These are phyloP conservation scores for Hippocampus comes DNA, from an alignment of 2,113 vertebrate species.

Conservation along the genomic window DNA sequence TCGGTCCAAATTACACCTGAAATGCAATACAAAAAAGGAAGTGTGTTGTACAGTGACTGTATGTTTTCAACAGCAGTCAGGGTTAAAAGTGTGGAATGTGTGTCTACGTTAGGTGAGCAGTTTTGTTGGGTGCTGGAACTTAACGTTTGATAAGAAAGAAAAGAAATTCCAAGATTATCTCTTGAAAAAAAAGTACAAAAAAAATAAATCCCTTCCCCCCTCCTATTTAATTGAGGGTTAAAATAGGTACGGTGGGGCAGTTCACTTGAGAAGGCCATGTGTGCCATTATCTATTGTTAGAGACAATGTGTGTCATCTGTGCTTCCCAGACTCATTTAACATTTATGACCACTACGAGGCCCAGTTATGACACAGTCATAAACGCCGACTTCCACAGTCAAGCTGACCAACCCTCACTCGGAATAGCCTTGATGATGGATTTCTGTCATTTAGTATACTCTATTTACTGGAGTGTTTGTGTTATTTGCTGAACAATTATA, in stretches of 20 bases:
- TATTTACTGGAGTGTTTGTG: too few species aligned
- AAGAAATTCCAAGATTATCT: constrained; percentile 22
- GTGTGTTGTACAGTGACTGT: too few species aligned
- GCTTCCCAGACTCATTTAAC: constrained; percentile 30
- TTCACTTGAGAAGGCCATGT: neutral
- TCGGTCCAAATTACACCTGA: too few species aligned
- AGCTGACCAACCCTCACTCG: too few species aligned
- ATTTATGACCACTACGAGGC: constrained; percentile 42
- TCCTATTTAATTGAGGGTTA: neutral
- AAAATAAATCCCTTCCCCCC: neutral
- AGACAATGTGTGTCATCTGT: neutral
- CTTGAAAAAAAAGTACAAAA: neutral
- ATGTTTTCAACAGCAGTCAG: neutral
- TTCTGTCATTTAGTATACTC: neutral
- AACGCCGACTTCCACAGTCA: constrained; percentile 12
- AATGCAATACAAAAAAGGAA: too few species aligned
- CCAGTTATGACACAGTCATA: constrained; percentile 44
- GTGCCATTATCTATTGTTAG: neutral
- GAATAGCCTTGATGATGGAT: neutral
- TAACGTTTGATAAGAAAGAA: constrained; percentile 43
- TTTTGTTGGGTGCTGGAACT: constrained; percentile 43
- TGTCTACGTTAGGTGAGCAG: constrained; percentile 21
- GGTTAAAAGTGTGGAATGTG: constrained; percentile 23
- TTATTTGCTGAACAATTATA: neutral
- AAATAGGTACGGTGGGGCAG: neutral